phyloP scores from a whole-genome alignment of 1,140 invertebrate genomes.

The Apis laboriosa region DNA sequence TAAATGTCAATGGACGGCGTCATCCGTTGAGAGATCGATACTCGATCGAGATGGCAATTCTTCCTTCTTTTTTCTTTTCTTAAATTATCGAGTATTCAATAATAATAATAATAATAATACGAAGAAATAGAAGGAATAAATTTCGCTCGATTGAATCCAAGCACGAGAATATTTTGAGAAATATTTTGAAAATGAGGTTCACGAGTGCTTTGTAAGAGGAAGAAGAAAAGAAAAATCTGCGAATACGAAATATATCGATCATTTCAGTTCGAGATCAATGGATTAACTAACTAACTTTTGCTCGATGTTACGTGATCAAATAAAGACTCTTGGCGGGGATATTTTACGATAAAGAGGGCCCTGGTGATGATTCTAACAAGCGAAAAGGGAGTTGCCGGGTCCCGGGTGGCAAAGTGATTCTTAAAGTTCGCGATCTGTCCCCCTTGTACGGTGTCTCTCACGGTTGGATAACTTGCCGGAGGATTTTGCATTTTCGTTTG shows the following conservation, averaged over 20 bases:
- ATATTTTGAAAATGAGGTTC: too few relatives aligned
- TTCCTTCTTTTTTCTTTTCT: neutral
- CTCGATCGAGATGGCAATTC: too few relatives aligned
- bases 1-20: neutral
- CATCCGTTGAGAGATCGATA: too few relatives aligned
- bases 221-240: too few relatives aligned
- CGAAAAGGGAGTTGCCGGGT: neutral
- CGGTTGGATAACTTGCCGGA: neutral
- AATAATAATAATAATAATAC: too few relatives aligned
- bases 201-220: too few relatives aligned
- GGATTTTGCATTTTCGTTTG: conserved; percentile 17
- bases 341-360: neutral
- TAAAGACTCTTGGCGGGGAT: neutral
- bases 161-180: too few relatives aligned
- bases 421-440: neutral
- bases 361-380: neutral
- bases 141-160: too few relatives aligned
- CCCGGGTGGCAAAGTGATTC: neutral
- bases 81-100: too few relatives aligned
- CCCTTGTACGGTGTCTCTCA: neutral
- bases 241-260: too few relatives aligned
- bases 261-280: too few relatives aligned
- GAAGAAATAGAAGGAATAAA: too few relatives aligned
- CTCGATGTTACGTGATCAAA: neutral
- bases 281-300: neutral